Percentiles rank a stretch among this genome's conserved stretches.
These are phyloP conservation scores for Strigamia transsilvanica DNA, from an alignment of 2,888 invertebrate genomes.

Conservation along the genomic window DNA sequence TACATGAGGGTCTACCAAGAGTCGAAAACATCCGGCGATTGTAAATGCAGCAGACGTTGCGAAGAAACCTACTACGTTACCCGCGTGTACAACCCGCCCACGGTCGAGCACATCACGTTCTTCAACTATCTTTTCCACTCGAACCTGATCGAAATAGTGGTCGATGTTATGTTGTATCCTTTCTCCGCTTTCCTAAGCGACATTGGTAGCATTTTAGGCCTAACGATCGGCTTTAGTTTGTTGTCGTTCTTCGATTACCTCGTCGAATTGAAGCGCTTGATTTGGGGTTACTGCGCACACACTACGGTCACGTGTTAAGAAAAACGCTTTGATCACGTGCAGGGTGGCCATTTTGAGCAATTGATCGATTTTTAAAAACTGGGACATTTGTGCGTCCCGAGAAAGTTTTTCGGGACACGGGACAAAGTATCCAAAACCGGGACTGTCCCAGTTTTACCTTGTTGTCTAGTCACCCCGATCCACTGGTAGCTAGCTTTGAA, in stretches of 20 bases:
- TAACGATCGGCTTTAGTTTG: not conserved
- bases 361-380: too few relatives aligned
- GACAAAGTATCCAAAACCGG: too few relatives aligned
- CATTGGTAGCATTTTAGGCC: not conserved
- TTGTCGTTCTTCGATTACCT: not conserved
- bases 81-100: not conserved
- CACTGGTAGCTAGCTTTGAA: too few relatives aligned
- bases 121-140: not conserved
- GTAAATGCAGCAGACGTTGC: not conserved
- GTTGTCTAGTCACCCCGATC: too few relatives aligned
- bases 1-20: not conserved
- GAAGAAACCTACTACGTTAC: not conserved
- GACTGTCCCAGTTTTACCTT: too few relatives aligned
- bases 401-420: too few relatives aligned
- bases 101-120: not conserved
- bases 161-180: not conserved
- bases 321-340: too few relatives aligned
- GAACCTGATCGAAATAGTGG: not conserved
- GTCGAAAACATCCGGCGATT: not conserved
- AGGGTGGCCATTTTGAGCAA: too few relatives aligned
- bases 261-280: not conserved
- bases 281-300: too few relatives aligned
- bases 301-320: too few relatives aligned
- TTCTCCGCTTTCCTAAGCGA: not conserved
- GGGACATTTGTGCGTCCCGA: too few relatives aligned